phyloP scores from a whole-genome alignment of 2,797 vertebrate species.

The Petrocephalus sullivani region DNA sequence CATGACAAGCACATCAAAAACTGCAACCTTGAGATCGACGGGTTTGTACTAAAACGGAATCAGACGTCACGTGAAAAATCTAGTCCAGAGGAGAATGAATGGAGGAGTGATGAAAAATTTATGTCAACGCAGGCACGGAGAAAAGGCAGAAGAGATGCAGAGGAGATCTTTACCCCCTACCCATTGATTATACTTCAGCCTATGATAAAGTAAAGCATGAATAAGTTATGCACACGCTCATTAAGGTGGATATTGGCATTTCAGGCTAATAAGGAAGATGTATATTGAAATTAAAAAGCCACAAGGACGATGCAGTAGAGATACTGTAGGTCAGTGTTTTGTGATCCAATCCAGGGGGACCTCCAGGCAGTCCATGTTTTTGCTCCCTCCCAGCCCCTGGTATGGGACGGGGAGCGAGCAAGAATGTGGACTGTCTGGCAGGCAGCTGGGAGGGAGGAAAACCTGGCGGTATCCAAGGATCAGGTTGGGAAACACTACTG shows the following conservation, averaged over 20 bases:
- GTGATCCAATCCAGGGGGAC: not conserved
- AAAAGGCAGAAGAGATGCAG: not conserved
- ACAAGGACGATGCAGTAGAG: not conserved
- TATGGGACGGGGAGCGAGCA: not conserved
- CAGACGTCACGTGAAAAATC: not conserved
- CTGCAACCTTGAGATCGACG: not conserved
- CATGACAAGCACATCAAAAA: not conserved
- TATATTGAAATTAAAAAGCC: slow-evolving; percentile 15
- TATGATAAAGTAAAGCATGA: slow-evolving; percentile 11
- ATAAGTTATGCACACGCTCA: slow-evolving; percentile 15
- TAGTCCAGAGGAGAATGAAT: not conserved
- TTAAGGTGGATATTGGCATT: slow-evolving; percentile 10
- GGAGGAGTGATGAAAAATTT: not conserved
- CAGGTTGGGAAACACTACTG: not conserved
- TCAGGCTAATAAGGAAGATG: slow-evolving; percentile 14
- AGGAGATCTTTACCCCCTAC: not conserved
- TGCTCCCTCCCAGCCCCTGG: not conserved
- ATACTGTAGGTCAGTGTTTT: not conserved
- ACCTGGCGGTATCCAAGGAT: not conserved
- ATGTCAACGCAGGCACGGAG: not conserved
- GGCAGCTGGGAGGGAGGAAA: not conserved
- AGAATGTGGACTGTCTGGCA: not conserved
- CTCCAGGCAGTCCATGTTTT: not conserved
- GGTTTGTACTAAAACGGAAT: not conserved
- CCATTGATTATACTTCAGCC: slow-evolving; percentile 11